Evolutionary conservation across 2,888 invertebrate species (phyloP).

Genomic region (Macaria notata): DNA sequence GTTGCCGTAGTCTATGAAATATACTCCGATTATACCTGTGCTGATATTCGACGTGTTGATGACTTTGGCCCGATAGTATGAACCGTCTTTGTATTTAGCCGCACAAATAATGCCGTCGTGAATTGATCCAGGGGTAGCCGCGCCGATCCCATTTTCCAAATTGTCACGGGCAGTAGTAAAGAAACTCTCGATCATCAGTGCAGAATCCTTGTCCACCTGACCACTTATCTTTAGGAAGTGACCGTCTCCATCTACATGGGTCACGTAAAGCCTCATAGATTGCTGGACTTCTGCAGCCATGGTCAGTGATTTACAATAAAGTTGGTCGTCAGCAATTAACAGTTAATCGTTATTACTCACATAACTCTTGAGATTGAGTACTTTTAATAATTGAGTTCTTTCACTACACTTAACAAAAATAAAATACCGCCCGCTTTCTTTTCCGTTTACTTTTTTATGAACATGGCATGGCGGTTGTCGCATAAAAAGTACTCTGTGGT

Average conservation of each 20-base stretch:
- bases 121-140: constrained; percentile 73
- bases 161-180: constrained; percentile 63
- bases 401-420: constrained; percentile 42
- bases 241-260: constrained; percentile 86
- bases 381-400: constrained; percentile 45
- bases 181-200: constrained; percentile 80
- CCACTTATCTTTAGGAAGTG: constrained; percentile 88
- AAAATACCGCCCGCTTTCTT: constrained; percentile 69
- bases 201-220: constrained; percentile 83
- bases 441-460: constrained; percentile 71
- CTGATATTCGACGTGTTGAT: constrained; percentile 68
- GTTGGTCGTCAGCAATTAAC: constrained; percentile 24
- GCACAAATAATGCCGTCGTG: constrained; percentile 83
- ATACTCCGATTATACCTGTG: constrained; percentile 83
- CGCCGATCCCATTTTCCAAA: constrained; percentile 69
- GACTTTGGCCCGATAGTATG: constrained; percentile 85
- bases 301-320: constrained; percentile 29
- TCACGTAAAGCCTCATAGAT: constrained; percentile 79
- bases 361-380: constrained; percentile 49
- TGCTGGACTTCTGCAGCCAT: constrained; percentile 66
- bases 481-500: no score
- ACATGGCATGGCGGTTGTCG: constrained; percentile 68
- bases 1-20: constrained; percentile 87
- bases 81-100: constrained; percentile 85
- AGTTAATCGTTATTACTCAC: constrained; percentile 46